Conservation (phyloP, 2,113 vertebrate genomes). For the Channa maculata region DNA sequence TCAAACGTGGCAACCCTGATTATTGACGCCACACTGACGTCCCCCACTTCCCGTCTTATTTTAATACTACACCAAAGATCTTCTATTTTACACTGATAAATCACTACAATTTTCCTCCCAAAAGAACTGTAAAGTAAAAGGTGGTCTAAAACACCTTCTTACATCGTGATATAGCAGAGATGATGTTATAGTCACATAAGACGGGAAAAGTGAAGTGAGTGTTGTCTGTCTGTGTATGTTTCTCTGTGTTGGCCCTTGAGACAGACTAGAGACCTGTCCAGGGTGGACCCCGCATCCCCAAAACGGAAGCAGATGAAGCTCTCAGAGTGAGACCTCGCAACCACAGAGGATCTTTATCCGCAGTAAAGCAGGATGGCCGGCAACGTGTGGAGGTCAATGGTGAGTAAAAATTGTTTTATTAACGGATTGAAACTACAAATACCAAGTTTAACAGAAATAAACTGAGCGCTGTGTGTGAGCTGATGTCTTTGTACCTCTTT, state of each 20-base stretch:
- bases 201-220: too few species aligned
- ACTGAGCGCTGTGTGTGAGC: background rate
- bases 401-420: conserved; percentile 44
- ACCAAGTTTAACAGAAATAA: accelerated
- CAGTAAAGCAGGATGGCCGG: conserved; percentile 75
- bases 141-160: too few species aligned
- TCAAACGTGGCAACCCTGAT: background rate
- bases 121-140: too few species aligned
- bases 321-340: accelerated
- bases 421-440: background rate
- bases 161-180: too few species aligned
- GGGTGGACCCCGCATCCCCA: too few species aligned
- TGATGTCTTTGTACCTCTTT: accelerated
- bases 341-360: conserved; percentile 1
- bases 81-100: background rate
- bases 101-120: too few species aligned
- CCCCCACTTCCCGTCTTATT: background rate
- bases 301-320: background rate
- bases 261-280: too few species aligned
- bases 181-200: too few species aligned
- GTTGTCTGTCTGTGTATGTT: too few species aligned
- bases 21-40: background rate
- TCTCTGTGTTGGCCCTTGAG: too few species aligned
- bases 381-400: conserved; percentile 85
- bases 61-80: background rate